A percentile compares a stretch with the other conserved stretches of the same genome.
phyloP scores from a whole-genome alignment of 2,888 invertebrate genomes.

The Lobophora halterata region DNA sequence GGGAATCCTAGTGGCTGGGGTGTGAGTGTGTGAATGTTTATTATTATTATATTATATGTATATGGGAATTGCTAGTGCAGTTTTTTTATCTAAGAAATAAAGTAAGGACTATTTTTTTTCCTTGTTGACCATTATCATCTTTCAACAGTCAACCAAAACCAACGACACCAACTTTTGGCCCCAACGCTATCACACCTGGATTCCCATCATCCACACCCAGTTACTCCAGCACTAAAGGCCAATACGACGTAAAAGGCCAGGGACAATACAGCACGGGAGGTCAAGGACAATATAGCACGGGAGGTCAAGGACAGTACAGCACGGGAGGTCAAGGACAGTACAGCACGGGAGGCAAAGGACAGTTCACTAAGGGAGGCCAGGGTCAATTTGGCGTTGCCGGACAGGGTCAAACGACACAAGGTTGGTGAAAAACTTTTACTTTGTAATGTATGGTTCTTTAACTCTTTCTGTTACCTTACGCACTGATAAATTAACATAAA shows the following conservation, averaged over 20 bases:
- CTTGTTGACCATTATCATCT: not conserved
- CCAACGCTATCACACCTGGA: constrained; percentile 53
- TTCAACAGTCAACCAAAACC: constrained; percentile 38
- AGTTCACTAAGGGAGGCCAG: not conserved
- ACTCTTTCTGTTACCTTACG: too few relatives aligned
- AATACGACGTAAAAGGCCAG: constrained; percentile 38
- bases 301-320: constrained; percentile 5
- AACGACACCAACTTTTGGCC: constrained; percentile 41
- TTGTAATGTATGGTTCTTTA: too few relatives aligned
- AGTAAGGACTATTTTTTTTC: too few relatives aligned
- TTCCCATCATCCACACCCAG: constrained; percentile 40
- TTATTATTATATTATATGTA: too few relatives aligned
- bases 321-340: constrained; percentile 13
- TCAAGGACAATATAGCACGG: constrained; percentile 28
- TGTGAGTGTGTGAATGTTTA: too few relatives aligned
- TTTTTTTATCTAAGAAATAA: too few relatives aligned
- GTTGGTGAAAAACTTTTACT: constrained; percentile 13
- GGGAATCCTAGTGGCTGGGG: too few relatives aligned
- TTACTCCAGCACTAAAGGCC: constrained; percentile 41
- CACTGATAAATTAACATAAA: not conserved
- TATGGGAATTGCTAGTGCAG: too few relatives aligned
- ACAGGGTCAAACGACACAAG: constrained; percentile 24
- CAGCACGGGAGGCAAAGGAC: not conserved
- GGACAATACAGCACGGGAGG: constrained; percentile 30
- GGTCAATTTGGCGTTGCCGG: constrained; percentile 17